phyloP scores from a whole-genome alignment of 2,113 vertebrate genomes.

The Grammomys surdaster region DNA sequence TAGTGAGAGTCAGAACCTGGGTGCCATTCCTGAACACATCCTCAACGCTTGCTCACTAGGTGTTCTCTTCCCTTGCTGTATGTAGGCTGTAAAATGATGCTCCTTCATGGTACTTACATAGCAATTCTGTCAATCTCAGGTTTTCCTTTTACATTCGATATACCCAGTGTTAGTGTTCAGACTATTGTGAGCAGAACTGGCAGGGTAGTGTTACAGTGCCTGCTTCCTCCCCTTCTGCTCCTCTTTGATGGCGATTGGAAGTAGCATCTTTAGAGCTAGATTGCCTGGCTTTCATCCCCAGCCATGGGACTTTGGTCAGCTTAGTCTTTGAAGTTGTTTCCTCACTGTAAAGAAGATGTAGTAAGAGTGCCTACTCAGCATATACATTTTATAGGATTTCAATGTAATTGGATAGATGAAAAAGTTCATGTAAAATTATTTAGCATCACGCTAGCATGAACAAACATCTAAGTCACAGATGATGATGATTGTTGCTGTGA shows the following conservation, averaged over 20 bases:
- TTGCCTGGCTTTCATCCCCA: background rate
- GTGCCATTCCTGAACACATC: background rate
- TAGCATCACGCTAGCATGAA: background rate
- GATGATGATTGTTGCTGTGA: background rate
- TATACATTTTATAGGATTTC: background rate
- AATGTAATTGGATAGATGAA: slow-evolving; percentile 12
- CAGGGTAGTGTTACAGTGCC: background rate
- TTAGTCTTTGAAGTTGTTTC: slow-evolving; percentile 25
- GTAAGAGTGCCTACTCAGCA: background rate
- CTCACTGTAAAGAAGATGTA: background rate
- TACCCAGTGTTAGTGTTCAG: background rate
- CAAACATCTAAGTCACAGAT: background rate
- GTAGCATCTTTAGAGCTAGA: background rate
- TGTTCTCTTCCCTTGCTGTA: background rate
- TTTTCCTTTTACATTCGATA: background rate
- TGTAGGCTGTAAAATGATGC: background rate
- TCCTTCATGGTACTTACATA: background rate
- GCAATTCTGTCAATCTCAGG: background rate
- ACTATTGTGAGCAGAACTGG: slow-evolving; percentile 17
- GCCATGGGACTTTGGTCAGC: background rate
- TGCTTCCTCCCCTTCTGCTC: background rate
- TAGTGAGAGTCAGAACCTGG: background rate
- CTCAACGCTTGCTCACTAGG: background rate
- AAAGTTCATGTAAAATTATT: background rate
- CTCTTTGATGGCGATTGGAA: background rate